phyloP scores from a whole-genome alignment of 2,888 invertebrate species.

The Polyommatus iphigenia region DNA sequence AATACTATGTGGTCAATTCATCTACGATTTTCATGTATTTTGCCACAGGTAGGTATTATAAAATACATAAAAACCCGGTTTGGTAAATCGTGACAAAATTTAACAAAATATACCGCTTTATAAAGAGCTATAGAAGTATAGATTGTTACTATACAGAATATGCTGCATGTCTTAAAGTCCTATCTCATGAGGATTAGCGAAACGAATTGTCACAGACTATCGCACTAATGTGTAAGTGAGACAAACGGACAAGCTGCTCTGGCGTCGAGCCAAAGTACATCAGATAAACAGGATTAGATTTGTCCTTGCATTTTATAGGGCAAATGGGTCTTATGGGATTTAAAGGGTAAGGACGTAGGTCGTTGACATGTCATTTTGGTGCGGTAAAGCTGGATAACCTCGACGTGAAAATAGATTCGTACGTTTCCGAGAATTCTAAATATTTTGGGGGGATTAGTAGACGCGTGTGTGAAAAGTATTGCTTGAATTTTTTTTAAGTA shows the following conservation, averaged over 20 bases:
- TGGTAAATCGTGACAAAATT: too few species aligned
- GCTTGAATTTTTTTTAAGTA: background rate
- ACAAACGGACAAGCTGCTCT: constrained; percentile 17
- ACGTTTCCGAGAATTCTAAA: background rate
- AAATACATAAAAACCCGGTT: too few species aligned
- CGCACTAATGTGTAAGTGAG: constrained; percentile 4
- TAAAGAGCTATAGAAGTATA: too few species aligned
- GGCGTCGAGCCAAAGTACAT: constrained; percentile 1
- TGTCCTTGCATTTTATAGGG: constrained; percentile 24
- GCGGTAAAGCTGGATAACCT: background rate
- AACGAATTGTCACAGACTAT: constrained; percentile 18
- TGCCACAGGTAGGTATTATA: too few species aligned
- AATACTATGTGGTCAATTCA: too few species aligned
- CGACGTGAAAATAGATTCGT: background rate
- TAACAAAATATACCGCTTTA: too few species aligned
- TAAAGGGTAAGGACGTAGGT: constrained; percentile 10
- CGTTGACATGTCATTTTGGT: constrained; percentile 3
- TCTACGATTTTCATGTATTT: too few species aligned
- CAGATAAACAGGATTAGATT: constrained; percentile 15
- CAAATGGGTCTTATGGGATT: constrained; percentile 7
- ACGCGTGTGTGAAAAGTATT: background rate
- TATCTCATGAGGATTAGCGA: background rate
- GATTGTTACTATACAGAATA: background rate
- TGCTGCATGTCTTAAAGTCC: too few species aligned
- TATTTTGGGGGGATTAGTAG: background rate